phyloP scores from a whole-genome alignment of 2,797 vertebrate genomes.

The Oreortyx pictus region DNA sequence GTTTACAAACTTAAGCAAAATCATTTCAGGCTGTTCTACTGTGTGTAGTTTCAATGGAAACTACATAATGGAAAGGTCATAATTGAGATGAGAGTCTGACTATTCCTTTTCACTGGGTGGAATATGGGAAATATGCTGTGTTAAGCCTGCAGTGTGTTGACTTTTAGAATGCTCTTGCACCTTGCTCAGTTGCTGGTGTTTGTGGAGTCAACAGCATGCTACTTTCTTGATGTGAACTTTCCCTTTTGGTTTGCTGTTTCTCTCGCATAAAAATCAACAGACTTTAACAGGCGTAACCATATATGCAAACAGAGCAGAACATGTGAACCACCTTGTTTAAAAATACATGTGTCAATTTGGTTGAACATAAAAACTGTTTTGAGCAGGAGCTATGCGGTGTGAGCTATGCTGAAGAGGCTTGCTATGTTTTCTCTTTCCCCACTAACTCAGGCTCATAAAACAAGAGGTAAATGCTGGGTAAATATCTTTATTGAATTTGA shows the following conservation, averaged over 20 bases:
- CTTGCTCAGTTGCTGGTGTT: background rate
- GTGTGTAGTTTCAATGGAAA: background rate
- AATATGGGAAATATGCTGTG: background rate
- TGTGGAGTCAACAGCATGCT: background rate
- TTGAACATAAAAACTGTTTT: background rate
- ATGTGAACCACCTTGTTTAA: background rate
- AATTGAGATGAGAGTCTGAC: background rate
- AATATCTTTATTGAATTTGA: slow-evolving; percentile 2
- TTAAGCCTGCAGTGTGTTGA: background rate
- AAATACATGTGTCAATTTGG: background rate
- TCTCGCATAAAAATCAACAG: background rate
- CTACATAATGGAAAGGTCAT: background rate
- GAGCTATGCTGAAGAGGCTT: background rate
- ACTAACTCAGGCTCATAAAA: background rate
- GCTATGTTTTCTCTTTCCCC: background rate
- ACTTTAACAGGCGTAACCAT: background rate
- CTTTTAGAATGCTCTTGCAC: background rate
- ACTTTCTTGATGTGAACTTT: background rate
- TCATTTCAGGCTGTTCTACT: background rate
- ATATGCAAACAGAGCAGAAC: background rate
- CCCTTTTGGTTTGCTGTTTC: background rate
- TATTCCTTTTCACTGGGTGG: background rate
- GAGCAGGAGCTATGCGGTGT: background rate
- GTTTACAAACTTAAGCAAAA: background rate
- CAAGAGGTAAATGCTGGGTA: background rate